Base-by-base conservation (phyloP, 2,797 vertebrate species). In the Esox lucius region DNA sequence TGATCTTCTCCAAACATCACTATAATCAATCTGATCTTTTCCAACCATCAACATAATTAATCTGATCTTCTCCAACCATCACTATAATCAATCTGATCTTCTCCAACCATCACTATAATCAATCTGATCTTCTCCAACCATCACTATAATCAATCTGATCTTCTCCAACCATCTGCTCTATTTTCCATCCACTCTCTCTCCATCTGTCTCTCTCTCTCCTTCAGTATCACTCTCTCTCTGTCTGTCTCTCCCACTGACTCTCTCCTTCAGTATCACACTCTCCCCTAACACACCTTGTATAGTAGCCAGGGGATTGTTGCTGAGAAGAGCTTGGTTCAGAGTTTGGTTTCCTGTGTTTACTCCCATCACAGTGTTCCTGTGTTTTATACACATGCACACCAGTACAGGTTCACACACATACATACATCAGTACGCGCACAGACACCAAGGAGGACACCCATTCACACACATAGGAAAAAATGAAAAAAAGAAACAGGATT, bases 331-430 rank as follows among this genome's bases (percentile, higher is more conserved):
- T 91, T 95, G 94, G 94, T 93, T 97, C 92, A 97, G 56, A 61
- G 56, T 24, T 24, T 61, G 56, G 56, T 61, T 95, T 93, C 96
- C 96, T 83, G 95, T 94, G 94, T 95, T 95, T 93, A 98, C 93
- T 94, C 96, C 95, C 92, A 97, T 96, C 95, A 98, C 93, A 92
- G 95, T 95, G 93, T 96, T 96, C 95, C 96, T 97, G 95, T 91
- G 91, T 84, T 90, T 70, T 74, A 82, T 71, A 74, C 75, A 69
- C 68, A 46, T 46, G 67, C 62, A 59, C 70, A 24, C 70, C 74
- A 70, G 73, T 67, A 78, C 42, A 81, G 56, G 65, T 49, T 70
- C 42, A 75, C 73, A 78, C 75, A 76, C 64, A 79, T 46, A 39
- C 68, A 79, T 80, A 81, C 51, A 61, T 17, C 61, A 33, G 75